A percentile compares a stretch with the other conserved stretches of the same genome.
These are phyloP conservation scores for Dromiciops gliroides DNA, from an alignment of 2,113 vertebrate species.

Conservation along the genomic window DNA sequence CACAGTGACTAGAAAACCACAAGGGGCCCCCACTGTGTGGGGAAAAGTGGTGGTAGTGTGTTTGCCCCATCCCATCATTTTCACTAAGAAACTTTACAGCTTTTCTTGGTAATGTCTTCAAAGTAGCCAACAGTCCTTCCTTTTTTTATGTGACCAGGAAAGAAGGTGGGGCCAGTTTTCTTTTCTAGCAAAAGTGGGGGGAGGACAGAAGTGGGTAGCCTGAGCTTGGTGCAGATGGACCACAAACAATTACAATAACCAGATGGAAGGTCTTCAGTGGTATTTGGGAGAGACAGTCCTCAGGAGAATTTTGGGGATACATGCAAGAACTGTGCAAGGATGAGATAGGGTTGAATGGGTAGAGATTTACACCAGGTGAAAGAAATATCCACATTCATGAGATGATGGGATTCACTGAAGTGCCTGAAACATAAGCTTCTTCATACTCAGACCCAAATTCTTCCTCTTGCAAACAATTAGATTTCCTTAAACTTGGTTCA, in stretches of 20 bases:
- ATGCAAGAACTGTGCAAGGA: background rate
- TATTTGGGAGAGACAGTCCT: background rate
- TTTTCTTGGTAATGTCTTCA: background rate
- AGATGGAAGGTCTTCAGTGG: background rate
- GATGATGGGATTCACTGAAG: background rate
- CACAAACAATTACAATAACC: background rate
- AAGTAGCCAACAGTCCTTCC: background rate
- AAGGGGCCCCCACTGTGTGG: conserved; percentile 73
- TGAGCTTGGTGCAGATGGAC: background rate
- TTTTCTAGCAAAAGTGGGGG: background rate
- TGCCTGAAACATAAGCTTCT: background rate
- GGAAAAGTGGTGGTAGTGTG: background rate
- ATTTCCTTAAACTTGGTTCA: background rate
- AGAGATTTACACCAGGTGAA: background rate
- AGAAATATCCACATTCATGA: background rate
- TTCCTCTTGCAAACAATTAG: background rate
- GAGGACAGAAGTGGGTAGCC: background rate
- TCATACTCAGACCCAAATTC: background rate
- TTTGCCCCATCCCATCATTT: background rate
- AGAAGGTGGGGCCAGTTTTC: background rate
- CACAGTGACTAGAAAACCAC: conserved; percentile 60
- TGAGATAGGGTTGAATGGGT: background rate
- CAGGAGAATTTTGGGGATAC: background rate
- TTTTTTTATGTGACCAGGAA: background rate
- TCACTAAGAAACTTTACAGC: background rate